A percentile compares a stretch with the other conserved stretches of the same genome.
Evolutionary conservation across 2,113 vertebrate species (phyloP).

Genomic region (Dolichotis patagonum): DNA sequence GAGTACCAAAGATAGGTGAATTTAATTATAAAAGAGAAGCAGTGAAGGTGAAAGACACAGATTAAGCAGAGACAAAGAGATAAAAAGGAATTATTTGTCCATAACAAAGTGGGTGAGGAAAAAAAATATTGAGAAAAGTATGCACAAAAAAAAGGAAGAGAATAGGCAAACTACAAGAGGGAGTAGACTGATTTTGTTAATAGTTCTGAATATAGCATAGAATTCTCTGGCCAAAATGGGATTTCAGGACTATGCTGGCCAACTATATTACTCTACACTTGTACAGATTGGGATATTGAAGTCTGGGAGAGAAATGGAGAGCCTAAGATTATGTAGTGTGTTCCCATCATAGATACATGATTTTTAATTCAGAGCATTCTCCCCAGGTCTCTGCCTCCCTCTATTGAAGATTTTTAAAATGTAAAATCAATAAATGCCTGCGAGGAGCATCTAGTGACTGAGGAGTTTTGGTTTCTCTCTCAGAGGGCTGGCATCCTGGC

Average conservation of each 20-base stretch:
- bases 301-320: neutral
- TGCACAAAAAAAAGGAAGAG: neutral
- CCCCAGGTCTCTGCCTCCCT: neutral
- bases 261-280: neutral
- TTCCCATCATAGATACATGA: neutral
- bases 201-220: neutral
- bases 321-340: neutral
- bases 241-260: neutral
- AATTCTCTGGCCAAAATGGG: neutral
- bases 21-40: neutral
- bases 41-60: neutral
- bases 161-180: neutral
- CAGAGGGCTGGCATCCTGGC: neutral
- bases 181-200: neutral
- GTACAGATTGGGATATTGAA: neutral
- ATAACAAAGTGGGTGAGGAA: neutral
- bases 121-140: neutral
- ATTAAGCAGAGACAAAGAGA: neutral
- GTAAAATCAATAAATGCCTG: constrained; percentile 54
- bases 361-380: neutral
- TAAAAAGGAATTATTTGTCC: neutral
- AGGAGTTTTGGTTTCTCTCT: constrained; percentile 16
- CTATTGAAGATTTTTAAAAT: constrained; percentile 27
- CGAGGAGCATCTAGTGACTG: neutral
- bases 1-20: neutral